phyloP scores from a whole-genome alignment of 2,113 vertebrate species.

The Mesitornis unicolor region DNA sequence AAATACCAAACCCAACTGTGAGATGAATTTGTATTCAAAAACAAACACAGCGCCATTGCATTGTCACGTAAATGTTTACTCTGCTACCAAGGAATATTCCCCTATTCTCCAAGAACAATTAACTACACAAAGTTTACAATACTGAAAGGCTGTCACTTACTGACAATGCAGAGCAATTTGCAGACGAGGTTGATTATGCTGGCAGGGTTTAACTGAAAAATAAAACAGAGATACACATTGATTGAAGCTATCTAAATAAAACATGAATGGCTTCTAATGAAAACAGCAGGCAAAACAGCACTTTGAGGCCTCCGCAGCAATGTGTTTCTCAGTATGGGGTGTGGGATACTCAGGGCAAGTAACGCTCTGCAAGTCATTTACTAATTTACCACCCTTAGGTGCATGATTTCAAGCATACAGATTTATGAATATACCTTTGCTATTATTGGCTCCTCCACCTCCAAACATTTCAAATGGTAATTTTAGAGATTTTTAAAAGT shows the following conservation, averaged over 20 bases:
- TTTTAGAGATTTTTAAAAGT: neutral
- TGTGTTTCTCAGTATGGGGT: neutral
- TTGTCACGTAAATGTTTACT: neutral
- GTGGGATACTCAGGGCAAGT: neutral
- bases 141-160: slow-evolving; percentile 1
- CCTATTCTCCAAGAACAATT: slow-evolving; percentile 5
- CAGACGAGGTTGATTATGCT: neutral
- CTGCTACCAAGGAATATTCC: neutral
- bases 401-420: neutral
- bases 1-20: neutral
- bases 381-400: neutral
- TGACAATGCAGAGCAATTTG: slow-evolving; percentile 4
- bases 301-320: neutral
- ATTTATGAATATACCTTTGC: neutral
- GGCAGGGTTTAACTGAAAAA: slow-evolving; percentile 37
- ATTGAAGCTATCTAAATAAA: slow-evolving; percentile 46
- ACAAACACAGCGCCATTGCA: neutral
- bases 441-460: neutral
- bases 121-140: neutral
- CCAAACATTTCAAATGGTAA: neutral
- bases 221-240: slow-evolving; percentile 11
- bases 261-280: slow-evolving; percentile 28
- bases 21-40: neutral
- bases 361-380: neutral
- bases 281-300: slow-evolving; percentile 24